Evolutionary conservation across 2,797 vertebrate species (phyloP).

Genomic region (Muscicapa comitata): DNA sequence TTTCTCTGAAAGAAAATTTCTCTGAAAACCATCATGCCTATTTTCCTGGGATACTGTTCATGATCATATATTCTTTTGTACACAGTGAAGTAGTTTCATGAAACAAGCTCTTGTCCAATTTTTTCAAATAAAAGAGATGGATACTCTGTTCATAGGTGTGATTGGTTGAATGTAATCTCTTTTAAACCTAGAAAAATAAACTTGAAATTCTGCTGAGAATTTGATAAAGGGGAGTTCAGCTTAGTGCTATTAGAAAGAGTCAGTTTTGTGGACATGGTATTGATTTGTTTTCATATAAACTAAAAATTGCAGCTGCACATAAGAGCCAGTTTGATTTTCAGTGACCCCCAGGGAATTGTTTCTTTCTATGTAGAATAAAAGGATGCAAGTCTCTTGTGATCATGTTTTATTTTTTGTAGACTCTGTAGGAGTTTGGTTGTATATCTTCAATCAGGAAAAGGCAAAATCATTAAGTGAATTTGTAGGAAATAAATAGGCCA

Average conservation of each 20-base stretch:
- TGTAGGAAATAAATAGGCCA: conserved; percentile 56
- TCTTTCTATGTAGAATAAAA: conserved; percentile 40
- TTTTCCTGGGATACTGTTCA: not conserved
- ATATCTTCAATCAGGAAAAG: not conserved
- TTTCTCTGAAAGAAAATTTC: not conserved
- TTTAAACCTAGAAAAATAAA: not conserved
- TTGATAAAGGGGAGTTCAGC: conserved; percentile 25
- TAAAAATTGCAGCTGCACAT: conserved; percentile 27
- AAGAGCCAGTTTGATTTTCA: conserved; percentile 15
- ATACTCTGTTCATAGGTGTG: not conserved
- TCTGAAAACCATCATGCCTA: not conserved
- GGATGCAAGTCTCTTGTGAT: conserved; percentile 2
- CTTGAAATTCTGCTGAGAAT: conserved; percentile 28
- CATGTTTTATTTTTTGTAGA: not conserved
- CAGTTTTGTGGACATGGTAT: not conserved
- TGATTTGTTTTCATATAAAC: conserved; percentile 57
- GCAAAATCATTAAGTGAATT: conserved; percentile 29
- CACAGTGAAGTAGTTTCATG: not conserved
- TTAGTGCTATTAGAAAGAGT: not conserved
- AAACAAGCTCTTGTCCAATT: not conserved
- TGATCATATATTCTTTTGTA: not conserved
- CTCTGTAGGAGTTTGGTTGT: not conserved
- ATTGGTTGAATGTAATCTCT: conserved; percentile 1
- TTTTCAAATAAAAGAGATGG: not conserved
- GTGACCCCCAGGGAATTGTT: conserved; percentile 17